A percentile compares a stretch with the other conserved stretches of the same genome.
Evolutionary conservation across 2,113 vertebrate species (phyloP).

Genomic region (Galemys pyrenaicus): DNA sequence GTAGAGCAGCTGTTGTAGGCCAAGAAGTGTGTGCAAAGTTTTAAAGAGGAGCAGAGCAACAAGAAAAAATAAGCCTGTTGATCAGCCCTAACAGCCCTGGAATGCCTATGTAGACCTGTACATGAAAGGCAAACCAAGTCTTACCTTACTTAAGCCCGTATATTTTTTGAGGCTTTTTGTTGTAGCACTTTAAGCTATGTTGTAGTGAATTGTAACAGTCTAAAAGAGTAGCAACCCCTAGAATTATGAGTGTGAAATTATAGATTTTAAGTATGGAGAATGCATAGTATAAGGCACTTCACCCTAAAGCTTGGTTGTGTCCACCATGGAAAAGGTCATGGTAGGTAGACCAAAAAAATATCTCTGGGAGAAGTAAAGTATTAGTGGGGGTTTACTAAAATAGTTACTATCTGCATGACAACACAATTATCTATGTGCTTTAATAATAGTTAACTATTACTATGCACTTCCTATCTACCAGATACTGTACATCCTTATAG

Average conservation of each 20-base stretch:
- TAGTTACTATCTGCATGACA: conserved; percentile 23
- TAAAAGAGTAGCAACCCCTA: neutral
- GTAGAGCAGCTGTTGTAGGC: neutral
- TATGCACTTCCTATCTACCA: neutral
- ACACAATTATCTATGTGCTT: neutral
- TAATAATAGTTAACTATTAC: conserved; percentile 2
- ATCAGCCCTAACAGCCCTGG: neutral
- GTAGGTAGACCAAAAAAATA: neutral
- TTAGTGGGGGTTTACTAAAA: neutral
- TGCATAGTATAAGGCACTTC: neutral
- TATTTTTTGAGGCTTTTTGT: neutral
- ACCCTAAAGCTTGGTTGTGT: neutral
- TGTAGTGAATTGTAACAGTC: neutral
- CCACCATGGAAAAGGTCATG: neutral
- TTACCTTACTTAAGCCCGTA: neutral
- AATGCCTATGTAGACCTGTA: neutral
- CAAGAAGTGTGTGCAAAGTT: neutral
- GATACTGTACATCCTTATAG: neutral
- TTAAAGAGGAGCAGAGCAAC: neutral
- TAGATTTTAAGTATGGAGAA: neutral
- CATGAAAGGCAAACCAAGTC: neutral
- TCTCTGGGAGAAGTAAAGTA: neutral
- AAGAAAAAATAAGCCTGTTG: neutral
- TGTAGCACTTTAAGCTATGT: neutral
- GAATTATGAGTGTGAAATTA: neutral